Percentiles rank a stretch among this genome's conserved stretches.
Evolutionary conservation across 2,888 invertebrate genomes (phyloP).

Genomic region (Cheilosia vernalis): DNA sequence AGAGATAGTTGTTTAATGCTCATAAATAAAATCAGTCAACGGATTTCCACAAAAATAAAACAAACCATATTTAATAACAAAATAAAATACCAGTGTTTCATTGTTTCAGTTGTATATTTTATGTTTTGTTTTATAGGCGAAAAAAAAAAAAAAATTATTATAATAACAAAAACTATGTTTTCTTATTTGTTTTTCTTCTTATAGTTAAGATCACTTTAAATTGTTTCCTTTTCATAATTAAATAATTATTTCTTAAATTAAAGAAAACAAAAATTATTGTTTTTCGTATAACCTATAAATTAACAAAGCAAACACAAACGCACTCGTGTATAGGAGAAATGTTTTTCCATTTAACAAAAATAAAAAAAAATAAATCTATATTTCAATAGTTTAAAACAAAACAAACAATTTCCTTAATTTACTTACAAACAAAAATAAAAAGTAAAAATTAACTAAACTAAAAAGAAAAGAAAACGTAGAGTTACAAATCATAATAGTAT

Average conservation of each 20-base stretch:
- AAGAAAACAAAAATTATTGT: conserved; percentile 40
- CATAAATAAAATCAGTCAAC: neutral
- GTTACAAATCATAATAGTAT: conserved; percentile 58
- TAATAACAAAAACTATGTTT: conserved; percentile 71
- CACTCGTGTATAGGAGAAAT: conserved; percentile 63
- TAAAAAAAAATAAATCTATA: neutral
- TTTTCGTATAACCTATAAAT: conserved; percentile 50
- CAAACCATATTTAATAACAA: neutral
- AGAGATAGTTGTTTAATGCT: too few relatives aligned
- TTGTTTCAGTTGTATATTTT: conserved; percentile 64
- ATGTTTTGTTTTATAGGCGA: conserved; percentile 53
- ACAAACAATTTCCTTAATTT: conserved; percentile 27
- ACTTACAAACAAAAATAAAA: conserved; percentile 46
- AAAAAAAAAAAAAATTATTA: conserved; percentile 15
- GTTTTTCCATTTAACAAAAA: conserved; percentile 28
- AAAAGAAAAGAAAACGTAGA: conserved; percentile 29
- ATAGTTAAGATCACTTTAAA: conserved; percentile 75
- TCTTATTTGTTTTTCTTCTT: conserved; percentile 57
- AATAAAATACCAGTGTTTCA: conserved; percentile 48
- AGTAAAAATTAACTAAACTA: conserved; percentile 12
- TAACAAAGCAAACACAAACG: conserved; percentile 72
- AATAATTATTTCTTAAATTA: conserved; percentile 69
- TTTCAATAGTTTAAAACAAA: conserved; percentile 12
- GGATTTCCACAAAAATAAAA: neutral
- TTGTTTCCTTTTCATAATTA: conserved; percentile 65